Base-by-base conservation (phyloP, 2,888 invertebrate species). In the Thereva unica region DNA sequence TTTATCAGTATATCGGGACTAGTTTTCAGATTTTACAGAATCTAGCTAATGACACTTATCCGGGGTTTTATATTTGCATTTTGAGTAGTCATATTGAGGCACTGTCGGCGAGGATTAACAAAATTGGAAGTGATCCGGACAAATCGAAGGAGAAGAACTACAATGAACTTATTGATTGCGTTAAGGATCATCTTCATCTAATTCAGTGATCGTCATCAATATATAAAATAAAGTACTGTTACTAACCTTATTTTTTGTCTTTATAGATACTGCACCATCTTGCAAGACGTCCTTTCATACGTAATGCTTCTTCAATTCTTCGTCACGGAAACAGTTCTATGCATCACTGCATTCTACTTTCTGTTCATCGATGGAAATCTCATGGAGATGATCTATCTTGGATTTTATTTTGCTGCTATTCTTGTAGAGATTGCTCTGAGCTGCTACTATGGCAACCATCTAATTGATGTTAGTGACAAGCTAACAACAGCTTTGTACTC, bases 401-500 rank as follows among this genome's bases (percentile, higher is more conserved):
- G 49, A 7, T 41, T n/a, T 9, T 61, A 50, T 37, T 61, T 61
- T 50, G 2, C 4, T 42, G 61, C 61, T 5, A 49, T 61, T 3
- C 4, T 50, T 10, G 40, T 40, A 42, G 61, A 61, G 9, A 61
- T 61, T 23, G 23, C 23, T 23, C 23, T 23, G 2, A 23, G 23
- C 2, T 23, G 23, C 23, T 23, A 23, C 23, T 61, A 50, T 34
- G 61, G 61, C 9, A 61, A 37, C 23, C 40, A 38, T 7, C 41
- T 61, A 9, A 37, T 50, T 23, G 9, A 5, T 10, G 23, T 50
- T 0, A 61, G 61, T 34, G 40, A 61, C 23, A 5, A 41, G 8
- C 23, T 61, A 9, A 61, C 61, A 8, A 61, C 49, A 4, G 41
- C 49, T 41, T 50, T 61, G 12, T 61, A 61, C n/a, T 50, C 50